Conservation (phyloP, 2,113 vertebrate genomes). For the Epinephelus fuscoguttatus region DNA sequence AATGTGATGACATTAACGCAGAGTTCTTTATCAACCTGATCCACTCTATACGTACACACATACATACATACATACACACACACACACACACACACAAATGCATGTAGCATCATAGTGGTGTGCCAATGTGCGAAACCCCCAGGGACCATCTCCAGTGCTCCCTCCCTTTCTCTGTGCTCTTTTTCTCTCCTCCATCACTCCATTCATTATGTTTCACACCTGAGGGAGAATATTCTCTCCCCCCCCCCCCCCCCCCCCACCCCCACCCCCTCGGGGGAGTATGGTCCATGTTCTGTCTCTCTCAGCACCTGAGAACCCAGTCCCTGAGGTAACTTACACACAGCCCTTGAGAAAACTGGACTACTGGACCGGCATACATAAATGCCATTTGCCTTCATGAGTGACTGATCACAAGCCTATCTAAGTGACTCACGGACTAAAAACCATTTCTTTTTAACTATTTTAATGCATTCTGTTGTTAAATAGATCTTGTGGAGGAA, state of each 20-base stretch:
- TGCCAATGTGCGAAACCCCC: slow-evolving; percentile 34
- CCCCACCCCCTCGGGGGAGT: slow-evolving; percentile 27
- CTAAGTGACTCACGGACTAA: not conserved
- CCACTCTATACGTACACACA: not conserved
- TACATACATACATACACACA: slow-evolving; percentile 2
- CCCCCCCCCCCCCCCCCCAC: not conserved
- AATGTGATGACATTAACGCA: slow-evolving; percentile 30
- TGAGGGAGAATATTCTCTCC: slow-evolving; percentile 48
- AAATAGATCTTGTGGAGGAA: not conserved
- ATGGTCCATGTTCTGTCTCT: slow-evolving; percentile 32
- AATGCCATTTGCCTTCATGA: slow-evolving; percentile 33
- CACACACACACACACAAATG: slow-evolving; percentile 6
- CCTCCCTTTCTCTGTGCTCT: slow-evolving; percentile 2
- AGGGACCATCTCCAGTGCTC: slow-evolving; percentile 26
- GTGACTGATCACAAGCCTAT: slow-evolving; percentile 38
- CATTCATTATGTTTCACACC: slow-evolving; percentile 47
- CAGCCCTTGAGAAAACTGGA: slow-evolving; percentile 26
- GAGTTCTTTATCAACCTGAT: slow-evolving; percentile 11
- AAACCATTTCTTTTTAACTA: slow-evolving; percentile 1
- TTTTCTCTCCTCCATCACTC: slow-evolving; percentile 27
- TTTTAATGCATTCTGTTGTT: not conserved
- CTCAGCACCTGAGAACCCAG: slow-evolving; percentile 64
- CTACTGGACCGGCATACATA: slow-evolving; percentile 16
- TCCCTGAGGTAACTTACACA: slow-evolving; percentile 51
- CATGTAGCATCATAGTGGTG: slow-evolving; percentile 12